Base-by-base conservation (phyloP, 2,113 vertebrate genomes). In the Miniopterus natalensis region DNA sequence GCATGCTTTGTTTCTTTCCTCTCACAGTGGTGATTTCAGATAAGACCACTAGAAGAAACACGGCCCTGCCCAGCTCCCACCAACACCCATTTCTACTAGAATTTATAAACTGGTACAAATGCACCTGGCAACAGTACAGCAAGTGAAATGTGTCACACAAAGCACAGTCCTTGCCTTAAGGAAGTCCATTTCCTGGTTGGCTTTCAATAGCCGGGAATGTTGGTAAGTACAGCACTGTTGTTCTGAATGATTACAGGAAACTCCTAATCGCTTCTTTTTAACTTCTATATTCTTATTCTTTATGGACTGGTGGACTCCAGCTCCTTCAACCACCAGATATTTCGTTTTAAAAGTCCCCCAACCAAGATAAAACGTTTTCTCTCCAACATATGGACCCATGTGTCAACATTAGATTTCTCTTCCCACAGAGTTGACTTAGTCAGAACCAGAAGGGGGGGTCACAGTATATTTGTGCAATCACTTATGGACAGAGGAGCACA, bases 121-220 rank as follows among this genome's bases (percentile, higher is more conserved):
- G 18, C 8, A 85, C n/a, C 81, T 74, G 86, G 84, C 65, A 88
- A 75, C 12, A n/a, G 57, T 1, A 75, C 59, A 78, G 47, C 59
- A 77, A 61, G 61, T 8, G 53, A 95, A 97, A 53, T 20, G 45
- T 68, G 70, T 90, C 87, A 61, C 86, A 94, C 81, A 95, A 93
- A 85, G 36, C 23, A 18, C 0, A 13, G 71, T n/a, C 31, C 77
- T 85, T 29, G 42, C 84, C 90, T 81, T 27, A 53, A 95, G 88
- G 95, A 96, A 96, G 92, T 81, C 45, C 10, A 10, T 66, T 97
- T 96, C 96, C 95, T 85, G 88, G 57, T 1, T 36, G 18, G 3
- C 5, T 55, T 96, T 96, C 95, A 93, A 78, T 70, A 45, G 70
- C 94, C 4, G 5, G 92, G 77, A 93, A 75, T 5, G 31, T 53